Base-by-base conservation (phyloP, 2,797 vertebrate genomes). In the Spinibarbus caldwelli region DNA sequence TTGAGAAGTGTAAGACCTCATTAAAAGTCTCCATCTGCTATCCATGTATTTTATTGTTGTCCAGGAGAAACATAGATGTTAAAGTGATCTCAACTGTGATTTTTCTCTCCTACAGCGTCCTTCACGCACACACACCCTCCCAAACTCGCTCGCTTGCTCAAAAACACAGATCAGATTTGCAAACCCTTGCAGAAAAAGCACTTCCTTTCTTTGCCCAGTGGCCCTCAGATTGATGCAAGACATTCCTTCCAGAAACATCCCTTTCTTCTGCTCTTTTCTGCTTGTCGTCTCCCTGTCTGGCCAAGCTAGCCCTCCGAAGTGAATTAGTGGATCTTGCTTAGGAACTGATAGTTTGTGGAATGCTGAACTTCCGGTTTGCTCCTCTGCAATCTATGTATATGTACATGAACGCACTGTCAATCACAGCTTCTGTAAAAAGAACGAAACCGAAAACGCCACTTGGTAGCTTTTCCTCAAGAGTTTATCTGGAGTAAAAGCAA, bases 201-300 rank as follows among this genome's bases (percentile, higher is more conserved):
- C 45, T 54, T 80, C 14, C 8, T 45, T 59, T 34, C 67, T 36
- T 68, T 31, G 34, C 73, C 59, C 82, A 75, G 41, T 64, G 59
- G 34, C 70, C 54, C 82, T 82, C 59, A 45, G 34, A 67, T 80
- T 75, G 78, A 86, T 77, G 85, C 84, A 88, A 86, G 73, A 31
- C 79, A 86, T 88, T 87, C 79, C 26, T 89, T 88, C 78, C 67
- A 85, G 82, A 88, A 88, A 77, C 89, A 87, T 87, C 86, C 19
- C 54, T 79, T 77, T 68, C 66, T 80, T 76, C 59, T 19, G 68
- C 81, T 78, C 76, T 82, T 80, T 88, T 85, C 71, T 85, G 59
- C 83, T 75, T 29, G 88, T 85, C 88, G 89, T 90, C 88, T 87
- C 34, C 3, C 75, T 90, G 89, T 90, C 89, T 90, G 87, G 88